Conservation (phyloP, 2,797 vertebrate genomes). For the Scleropages formosus region DNA sequence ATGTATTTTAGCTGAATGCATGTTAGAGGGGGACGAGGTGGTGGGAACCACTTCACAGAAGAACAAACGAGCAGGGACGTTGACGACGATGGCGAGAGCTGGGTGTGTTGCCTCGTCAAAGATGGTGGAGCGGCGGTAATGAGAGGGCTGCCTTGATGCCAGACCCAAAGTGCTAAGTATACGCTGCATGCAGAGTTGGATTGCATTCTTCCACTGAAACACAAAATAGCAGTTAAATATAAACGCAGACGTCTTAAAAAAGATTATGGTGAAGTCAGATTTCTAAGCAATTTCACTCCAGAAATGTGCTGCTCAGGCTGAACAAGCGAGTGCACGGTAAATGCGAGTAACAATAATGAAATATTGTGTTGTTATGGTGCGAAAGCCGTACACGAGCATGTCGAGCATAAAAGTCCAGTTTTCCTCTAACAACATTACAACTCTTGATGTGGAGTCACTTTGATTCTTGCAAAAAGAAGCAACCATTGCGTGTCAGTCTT, state of each 20-base stretch:
- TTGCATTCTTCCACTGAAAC: conserved; percentile 2
- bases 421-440: no score
- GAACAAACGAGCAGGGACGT: conserved; percentile 8
- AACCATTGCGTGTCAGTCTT: no score
- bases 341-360: no score
- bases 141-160: neutral
- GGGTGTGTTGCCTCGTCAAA: neutral
- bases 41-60: neutral
- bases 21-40: neutral
- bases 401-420: no score
- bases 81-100: neutral
- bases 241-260: conserved; percentile 2
- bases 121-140: neutral
- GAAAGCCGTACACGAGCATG: no score
- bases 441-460: no score
- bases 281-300: neutral
- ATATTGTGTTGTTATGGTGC: no score
- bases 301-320: no score
- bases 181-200: conserved; percentile 6
- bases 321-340: no score
- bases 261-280: neutral
- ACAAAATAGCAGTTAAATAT: conserved; percentile 22
- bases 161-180: conserved; percentile 4
- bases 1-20: neutral
- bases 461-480: no score